A percentile compares a stretch with the other conserved stretches of the same genome.
These are phyloP conservation scores for Polyommatus iphigenia DNA, from an alignment of 2,888 invertebrate species.

Conservation along the genomic window DNA sequence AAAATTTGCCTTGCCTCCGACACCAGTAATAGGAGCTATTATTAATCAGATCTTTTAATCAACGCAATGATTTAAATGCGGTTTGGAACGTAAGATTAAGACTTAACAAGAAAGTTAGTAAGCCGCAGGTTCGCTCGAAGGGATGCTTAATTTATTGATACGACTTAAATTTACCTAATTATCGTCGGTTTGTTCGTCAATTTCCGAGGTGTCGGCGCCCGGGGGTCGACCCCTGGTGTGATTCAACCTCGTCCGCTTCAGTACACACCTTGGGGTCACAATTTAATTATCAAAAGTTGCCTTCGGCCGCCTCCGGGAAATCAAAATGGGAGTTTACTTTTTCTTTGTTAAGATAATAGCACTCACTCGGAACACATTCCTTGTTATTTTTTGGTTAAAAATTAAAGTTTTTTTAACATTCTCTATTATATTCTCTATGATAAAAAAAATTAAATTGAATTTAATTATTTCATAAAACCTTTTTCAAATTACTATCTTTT, in stretches of 20 bases:
- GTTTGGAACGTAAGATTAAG: not conserved
- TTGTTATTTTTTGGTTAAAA: not conserved
- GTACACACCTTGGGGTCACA: not conserved
- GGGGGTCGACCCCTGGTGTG: not conserved
- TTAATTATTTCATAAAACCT: no score
- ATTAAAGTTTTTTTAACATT: not conserved
- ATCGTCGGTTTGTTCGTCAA: not conserved
- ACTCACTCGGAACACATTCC: not conserved
- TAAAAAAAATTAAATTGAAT: no score
- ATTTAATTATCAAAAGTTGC: conserved; percentile 5
- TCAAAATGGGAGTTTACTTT: conserved; percentile 11
- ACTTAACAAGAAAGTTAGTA: not conserved
- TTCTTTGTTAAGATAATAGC: conserved; percentile 9
- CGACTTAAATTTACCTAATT: not conserved
- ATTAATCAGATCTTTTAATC: not conserved
- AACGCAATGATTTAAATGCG: not conserved
- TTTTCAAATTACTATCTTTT: no score
- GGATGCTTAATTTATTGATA: not conserved
- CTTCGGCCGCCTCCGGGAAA: not conserved
- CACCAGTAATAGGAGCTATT: no score
- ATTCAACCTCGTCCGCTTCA: not conserved
- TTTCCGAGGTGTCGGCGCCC: not conserved
- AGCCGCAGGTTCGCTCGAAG: not conserved
- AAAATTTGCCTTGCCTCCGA: no score
- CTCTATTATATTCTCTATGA: no score